Evolutionary conservation across 1,140 invertebrate species (phyloP), one percentile per base, ranked within the genome.

Genomic region (Ostrea edulis): DNA sequence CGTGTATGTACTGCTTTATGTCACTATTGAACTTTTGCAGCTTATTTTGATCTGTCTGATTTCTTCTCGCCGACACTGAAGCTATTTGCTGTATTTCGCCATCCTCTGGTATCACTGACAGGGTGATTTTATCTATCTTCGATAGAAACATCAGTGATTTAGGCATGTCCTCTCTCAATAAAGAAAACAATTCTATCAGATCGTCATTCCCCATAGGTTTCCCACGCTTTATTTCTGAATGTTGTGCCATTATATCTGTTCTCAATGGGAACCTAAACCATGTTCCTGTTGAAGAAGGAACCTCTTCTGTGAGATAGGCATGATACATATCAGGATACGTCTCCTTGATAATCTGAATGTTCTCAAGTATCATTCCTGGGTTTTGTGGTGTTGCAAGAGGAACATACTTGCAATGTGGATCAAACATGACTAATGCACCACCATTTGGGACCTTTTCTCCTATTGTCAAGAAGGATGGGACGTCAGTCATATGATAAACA

Each of bases 401-500:
- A 62, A 94, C 88, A 86, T 92, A 93, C 14, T 88, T 91, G 77
- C 92, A 92, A 82, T 93, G 89, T 52, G 94, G 94, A 89, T 95
- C 94, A 71, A 95, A 92, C 4, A 93, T 85, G 87, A 93, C 93
- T 4, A 94, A 71, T 9, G 90, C 90, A 85, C 93, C 91, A 35
- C 68, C 68, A 35, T 22, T 90, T 90, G 58, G 88, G 83, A 89
- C 90, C 88, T 35, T 90, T 86, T 52, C 62, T 71, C 65, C 90
- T 90, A 71, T 88, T 88, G 93, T 94, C 35, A 93, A 86, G 84
- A 95, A 94, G 1, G 93, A 93, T 4, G 94, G 94, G 17, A 89
- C 91, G 68, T 95, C 94, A 4, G 94, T 94, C 20, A 95, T 86
- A 89, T 94, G 93, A 85, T 94, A 95, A 20, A 95, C 94, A 86